These are phyloP conservation scores for Plumapathes pennacea DNA, from an alignment of 92 coral and sea anemone species.

Conservation along the genomic window DNA sequence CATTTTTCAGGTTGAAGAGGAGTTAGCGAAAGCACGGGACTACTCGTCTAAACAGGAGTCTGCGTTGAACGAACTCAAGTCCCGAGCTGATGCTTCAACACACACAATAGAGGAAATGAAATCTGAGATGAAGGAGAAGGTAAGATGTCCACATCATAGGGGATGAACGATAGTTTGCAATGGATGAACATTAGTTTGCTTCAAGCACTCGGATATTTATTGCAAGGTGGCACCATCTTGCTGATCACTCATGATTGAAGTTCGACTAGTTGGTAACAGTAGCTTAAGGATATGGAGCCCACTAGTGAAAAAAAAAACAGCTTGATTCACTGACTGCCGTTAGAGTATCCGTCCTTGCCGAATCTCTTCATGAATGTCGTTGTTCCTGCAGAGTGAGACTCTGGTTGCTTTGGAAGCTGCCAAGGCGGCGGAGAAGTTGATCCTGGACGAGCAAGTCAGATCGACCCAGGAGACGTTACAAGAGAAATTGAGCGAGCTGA, in stretches of 20 bases:
- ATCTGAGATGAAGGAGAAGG: conserved; percentile 67
- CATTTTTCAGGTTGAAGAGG: conserved; percentile 58
- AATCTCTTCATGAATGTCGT: no score
- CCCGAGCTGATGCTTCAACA: conserved; percentile 43
- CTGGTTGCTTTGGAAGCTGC: conserved; percentile 94
- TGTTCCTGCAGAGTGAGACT: conserved; percentile 84
- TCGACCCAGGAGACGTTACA: conserved; percentile 86
- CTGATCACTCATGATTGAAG: no score
- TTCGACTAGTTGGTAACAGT: no score
- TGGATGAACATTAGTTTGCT: no score
- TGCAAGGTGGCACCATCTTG: no score
- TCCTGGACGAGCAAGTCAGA: conserved; percentile 81
- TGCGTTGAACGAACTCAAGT: conserved; percentile 61
- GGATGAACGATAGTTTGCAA: background rate
- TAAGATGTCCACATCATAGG: conserved; percentile 22
- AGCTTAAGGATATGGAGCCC: no score
- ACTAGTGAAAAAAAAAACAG: no score
- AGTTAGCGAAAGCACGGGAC: conserved; percentile 61
- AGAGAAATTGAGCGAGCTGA: conserved; percentile 79
- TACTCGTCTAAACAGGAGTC: conserved; percentile 62
- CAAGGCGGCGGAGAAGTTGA: conserved; percentile 87
- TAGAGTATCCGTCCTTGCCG: no score
- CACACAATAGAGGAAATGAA: conserved; percentile 57
- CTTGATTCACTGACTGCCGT: no score
- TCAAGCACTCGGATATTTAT: no score